Percentiles rank a stretch among this genome's conserved stretches.
Evolutionary conservation across 1,140 invertebrate species (phyloP).

Genomic region (Bombus consobrinus): DNA sequence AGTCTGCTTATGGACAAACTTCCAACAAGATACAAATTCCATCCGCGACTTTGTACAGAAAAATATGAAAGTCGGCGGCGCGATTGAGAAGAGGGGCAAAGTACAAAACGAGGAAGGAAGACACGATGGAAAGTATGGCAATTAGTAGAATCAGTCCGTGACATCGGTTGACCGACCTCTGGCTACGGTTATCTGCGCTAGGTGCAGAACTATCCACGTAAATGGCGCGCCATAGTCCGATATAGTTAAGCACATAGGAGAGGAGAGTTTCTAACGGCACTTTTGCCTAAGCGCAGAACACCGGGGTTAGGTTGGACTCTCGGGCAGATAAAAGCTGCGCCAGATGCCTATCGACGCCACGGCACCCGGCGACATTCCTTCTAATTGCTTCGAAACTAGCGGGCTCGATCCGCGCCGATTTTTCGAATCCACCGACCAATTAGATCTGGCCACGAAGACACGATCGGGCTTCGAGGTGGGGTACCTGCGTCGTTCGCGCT

Average conservation of each 20-base stretch:
- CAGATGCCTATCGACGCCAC: slow-evolving; percentile 49
- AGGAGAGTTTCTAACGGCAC: slow-evolving; percentile 26
- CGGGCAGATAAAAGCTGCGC: slow-evolving; percentile 33
- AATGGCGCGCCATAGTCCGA: neutral
- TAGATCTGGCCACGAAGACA: slow-evolving; percentile 44
- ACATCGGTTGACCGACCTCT: slow-evolving; percentile 8
- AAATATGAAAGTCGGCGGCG: no score
- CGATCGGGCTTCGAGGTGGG: neutral
- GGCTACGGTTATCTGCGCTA: slow-evolving; percentile 20
- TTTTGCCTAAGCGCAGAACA: neutral
- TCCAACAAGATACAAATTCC: no score
- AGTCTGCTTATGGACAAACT: no score
- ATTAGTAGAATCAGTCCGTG: slow-evolving; percentile 28
- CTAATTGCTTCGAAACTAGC: slow-evolving; percentile 60
- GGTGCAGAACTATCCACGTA: neutral
- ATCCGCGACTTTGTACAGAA: no score
- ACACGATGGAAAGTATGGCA: neutral
- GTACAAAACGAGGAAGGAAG: neutral
- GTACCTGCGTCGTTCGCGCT: slow-evolving; percentile 16
- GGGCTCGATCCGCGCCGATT: slow-evolving; percentile 25
- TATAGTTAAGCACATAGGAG: neutral
- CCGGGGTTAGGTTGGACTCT: neutral
- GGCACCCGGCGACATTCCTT: slow-evolving; percentile 56
- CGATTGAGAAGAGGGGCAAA: no score
- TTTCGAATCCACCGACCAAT: slow-evolving; percentile 48